Base-by-base conservation (phyloP, 2,797 vertebrate genomes). In the Dermochelys coriacea region DNA sequence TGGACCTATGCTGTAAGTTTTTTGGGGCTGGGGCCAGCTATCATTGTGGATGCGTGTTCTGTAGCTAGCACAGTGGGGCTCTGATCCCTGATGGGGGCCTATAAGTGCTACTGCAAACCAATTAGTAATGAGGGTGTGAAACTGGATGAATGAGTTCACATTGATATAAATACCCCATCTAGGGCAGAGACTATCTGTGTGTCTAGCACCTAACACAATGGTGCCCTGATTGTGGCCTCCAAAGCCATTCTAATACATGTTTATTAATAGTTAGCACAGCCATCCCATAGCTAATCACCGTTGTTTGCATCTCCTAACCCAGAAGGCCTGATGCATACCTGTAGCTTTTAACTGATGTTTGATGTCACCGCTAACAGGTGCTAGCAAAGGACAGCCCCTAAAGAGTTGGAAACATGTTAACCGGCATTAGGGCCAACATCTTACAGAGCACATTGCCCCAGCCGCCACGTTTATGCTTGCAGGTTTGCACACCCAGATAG, bases 61-160 rank as follows among this genome's bases (percentile, higher is more conserved):
- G 12, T 8, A 11, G 27, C 51, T 7, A 2, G 3, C 1, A 0
- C 0, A 1, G 4, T 37, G 79, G 78, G 27, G 25, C 0, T 0
- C 29, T 57, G 45, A n/a, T 8, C 82, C 19, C 19, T 34, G 0
- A 0, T 19, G 5, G 57, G 45, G 34, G 51, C 54, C 41, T 41
- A 27, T 14, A 27, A 12, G 37, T n/a, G 18, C 68, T 89, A 5
- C 25, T 16, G n/a, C 57, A 84, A 14, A 51, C 79, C 37, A 50
- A 87, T 41, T 31, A 82, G n/a, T 82, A 31, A 87, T 18, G 50
- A 27, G 27, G n/a, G 37, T 16, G 15, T 34, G 31, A 64, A 34
- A 64, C 6, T 6, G 29, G 15, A 18, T 18, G 31, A 34, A n/a
- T 9, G 31, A 18, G 31, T 83, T 2, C 0, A 2, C n/a, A n/a